Percentiles rank a stretch among this genome's conserved stretches.
Evolutionary conservation across 2,888 invertebrate species (phyloP).

Genomic region (Drosophila flavopinicola): DNA sequence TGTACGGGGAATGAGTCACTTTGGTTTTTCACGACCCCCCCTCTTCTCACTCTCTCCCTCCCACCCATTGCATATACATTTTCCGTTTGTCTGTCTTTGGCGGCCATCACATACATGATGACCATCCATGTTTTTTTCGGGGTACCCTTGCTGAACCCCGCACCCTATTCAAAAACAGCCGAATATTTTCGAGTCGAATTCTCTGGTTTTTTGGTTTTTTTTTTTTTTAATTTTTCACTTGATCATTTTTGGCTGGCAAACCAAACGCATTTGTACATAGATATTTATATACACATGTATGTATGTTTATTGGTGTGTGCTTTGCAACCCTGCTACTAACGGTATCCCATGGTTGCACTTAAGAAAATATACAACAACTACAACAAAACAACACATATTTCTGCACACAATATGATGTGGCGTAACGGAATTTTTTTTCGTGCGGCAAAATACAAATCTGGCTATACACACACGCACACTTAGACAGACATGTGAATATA

Average conservation of each 20-base stretch:
- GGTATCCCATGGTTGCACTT: constrained; percentile 41
- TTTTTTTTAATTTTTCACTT: constrained; percentile 8
- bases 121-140: constrained; percentile 4
- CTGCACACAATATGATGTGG: constrained; percentile 48
- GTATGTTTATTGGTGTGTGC: constrained; percentile 1
- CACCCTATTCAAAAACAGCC: constrained; percentile 36
- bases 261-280: constrained; percentile 3
- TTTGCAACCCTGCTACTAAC: constrained; percentile 32
- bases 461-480: constrained; percentile 14
- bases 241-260: constrained; percentile 13
- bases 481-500: constrained; percentile 24
- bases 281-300: constrained; percentile 4
- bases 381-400: constrained; percentile 24
- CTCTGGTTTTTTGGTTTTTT: constrained; percentile 5
- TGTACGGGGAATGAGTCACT: constrained; percentile 41
- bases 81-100: constrained; percentile 39
- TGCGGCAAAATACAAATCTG: constrained; percentile 28
- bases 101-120: constrained; percentile 15
- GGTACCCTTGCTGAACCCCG: neutral
- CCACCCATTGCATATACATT: constrained; percentile 11
- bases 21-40: constrained; percentile 4
- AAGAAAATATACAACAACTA: neutral
- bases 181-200: constrained; percentile 27
- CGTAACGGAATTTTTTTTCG: constrained; percentile 53
- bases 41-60: neutral